Evolutionary conservation across 2,113 vertebrate species (phyloP), one percentile per base, ranked within the genome.

Genomic region (Misgurnus mizolepis): DNA sequence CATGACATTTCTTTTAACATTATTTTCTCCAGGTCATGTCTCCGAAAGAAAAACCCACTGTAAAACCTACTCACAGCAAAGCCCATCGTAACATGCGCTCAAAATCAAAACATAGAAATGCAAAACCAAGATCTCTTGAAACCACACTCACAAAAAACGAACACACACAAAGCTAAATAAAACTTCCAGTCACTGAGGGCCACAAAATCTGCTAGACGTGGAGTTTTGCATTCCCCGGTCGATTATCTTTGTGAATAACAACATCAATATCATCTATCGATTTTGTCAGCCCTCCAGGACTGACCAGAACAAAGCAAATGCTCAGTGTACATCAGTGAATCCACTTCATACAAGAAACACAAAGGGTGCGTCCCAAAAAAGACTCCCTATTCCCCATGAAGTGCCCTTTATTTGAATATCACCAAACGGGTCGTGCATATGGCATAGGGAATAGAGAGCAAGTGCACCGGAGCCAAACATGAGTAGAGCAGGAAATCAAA

Each of bases 31-130:
- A 67, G 60, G 71, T 50, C 18, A 49, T 74, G 58, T 9, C 7
- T 45, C 73, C 18, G n/a, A 64, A 43, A 67, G n/a, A 79, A 67
- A 88, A 86, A 82, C 56, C 60, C 47, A 6, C 85, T 83, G 83
- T 5, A 85, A 81, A 79, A 72, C 53, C 71, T 45, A 81, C 72
- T 80, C 72, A 85, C 53, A 49, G 78, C 11, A 81, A 85, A 88
- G 84, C 83, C 86, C 34, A 53, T 70, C 71, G 55, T 72, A 55
- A 71, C 90, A 92, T 92, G 90, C 89, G 88, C 78, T 76, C 34
- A 85, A 83, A 86, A 66, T 64, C 15, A 72, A 80, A 67, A 71
- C 82, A 87, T 83, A 86, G 73, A 68, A 58, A 67, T 55, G 70
- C 71, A 71, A 75, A 73, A 62, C 40, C 41, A 62, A 67, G 60